These are phyloP conservation scores for Lymantria monacha DNA, from an alignment of 2,888 invertebrate genomes.

Conservation along the genomic window DNA sequence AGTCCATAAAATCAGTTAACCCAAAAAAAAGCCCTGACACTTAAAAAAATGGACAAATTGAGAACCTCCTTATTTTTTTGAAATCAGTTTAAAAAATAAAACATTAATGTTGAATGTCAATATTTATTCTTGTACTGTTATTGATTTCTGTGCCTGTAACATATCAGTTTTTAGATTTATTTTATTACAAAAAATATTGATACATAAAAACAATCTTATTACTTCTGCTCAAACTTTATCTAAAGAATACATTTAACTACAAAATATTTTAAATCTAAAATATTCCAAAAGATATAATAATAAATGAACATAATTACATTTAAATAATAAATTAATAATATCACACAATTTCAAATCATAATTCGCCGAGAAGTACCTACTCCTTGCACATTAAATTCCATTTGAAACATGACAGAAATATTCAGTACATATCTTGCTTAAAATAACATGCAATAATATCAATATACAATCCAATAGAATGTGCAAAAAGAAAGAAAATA, in stretches of 20 bases:
- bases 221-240: constrained; percentile 45
- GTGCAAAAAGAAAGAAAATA: no score
- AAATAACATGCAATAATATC: no score
- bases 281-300: constrained; percentile 1
- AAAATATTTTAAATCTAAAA: constrained; percentile 34
- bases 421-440: no score
- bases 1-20: no score
- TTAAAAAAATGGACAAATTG: no score
- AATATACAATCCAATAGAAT: no score
- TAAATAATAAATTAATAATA: constrained; percentile 26
- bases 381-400: constrained; percentile 18
- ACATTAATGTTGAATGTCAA: neutral
- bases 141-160: no score
- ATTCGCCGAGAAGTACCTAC: neutral
- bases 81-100: no score
- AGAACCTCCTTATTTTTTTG: no score
- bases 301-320: constrained; percentile 10
- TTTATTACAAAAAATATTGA: constrained; percentile 16
- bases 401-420: constrained; percentile 2
- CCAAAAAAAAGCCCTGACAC: no score
- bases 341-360: constrained; percentile 27
- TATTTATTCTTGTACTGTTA: neutral
- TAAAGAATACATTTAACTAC: constrained; percentile 11
- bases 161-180: neutral
- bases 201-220: constrained; percentile 39